Evolutionary conservation across 2,888 invertebrate species (phyloP).

Genomic region (Oscheius sp.): DNA sequence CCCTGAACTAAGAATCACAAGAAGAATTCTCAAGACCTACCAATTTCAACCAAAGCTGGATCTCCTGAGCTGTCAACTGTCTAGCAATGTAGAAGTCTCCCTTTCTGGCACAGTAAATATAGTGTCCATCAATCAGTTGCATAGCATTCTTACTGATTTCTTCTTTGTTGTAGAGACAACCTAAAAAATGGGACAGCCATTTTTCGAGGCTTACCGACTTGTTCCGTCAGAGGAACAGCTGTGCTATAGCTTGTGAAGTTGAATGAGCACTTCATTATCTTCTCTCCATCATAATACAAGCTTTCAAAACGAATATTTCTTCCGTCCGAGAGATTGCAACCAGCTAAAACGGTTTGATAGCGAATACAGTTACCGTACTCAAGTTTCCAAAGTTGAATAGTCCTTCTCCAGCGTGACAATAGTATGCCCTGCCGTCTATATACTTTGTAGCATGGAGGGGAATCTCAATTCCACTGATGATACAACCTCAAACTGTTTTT

Average conservation of each 20-base stretch:
- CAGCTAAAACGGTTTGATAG: constrained; percentile 34
- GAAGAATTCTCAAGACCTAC: not conserved
- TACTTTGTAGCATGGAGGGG: constrained; percentile 40
- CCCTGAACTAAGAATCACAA: not conserved
- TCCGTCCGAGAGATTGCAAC: constrained; percentile 39
- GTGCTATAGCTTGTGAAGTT: constrained; percentile 40
- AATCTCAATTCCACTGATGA: constrained; percentile 35
- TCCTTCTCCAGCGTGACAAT: constrained; percentile 40
- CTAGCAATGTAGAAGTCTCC: constrained; percentile 36
- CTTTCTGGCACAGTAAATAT: constrained; percentile 44
- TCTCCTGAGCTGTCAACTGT: constrained; percentile 43
- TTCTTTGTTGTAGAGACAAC: constrained; percentile 43
- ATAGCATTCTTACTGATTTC: constrained; percentile 46
- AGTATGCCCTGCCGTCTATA: constrained; percentile 36
- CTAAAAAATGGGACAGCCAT: constrained; percentile 1
- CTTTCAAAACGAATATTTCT: constrained; percentile 39
- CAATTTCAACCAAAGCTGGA: constrained; percentile 40
- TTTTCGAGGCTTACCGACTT: constrained; percentile 35
- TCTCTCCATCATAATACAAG: constrained; percentile 34
- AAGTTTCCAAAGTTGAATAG: constrained; percentile 40
- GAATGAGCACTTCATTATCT: constrained; percentile 41
- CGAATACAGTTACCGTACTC: constrained; percentile 19
- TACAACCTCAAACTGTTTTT: constrained; percentile 36
- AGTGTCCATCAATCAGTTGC: constrained; percentile 41
- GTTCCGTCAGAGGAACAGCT: constrained; percentile 37